Evolutionary conservation across 30 jellyfish, hydroid and myxozoan species (phyloP).

Genomic region (Pelagia noctiluca): DNA sequence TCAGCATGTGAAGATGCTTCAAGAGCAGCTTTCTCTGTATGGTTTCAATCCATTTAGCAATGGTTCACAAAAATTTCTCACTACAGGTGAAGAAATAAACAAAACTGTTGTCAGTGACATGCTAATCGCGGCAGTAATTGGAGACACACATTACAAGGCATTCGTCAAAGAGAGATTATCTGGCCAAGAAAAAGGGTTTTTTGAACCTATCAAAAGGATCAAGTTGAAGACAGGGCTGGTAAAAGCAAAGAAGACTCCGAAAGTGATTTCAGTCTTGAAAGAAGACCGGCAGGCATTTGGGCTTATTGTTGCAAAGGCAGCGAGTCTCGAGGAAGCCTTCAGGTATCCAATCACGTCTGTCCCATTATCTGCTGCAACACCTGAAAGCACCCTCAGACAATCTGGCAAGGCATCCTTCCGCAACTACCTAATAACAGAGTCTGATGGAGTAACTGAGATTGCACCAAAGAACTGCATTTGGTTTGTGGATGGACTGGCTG

Average conservation of each 20-base stretch:
- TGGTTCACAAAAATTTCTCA: not conserved
- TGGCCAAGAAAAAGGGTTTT: not conserved
- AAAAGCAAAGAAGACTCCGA: conserved; percentile 19
- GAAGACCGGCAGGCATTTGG: conserved; percentile 79
- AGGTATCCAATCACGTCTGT: conserved; percentile 37
- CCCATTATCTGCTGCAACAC: conserved; percentile 31
- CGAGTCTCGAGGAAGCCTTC: conserved; percentile 60
- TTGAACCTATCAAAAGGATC: not conserved
- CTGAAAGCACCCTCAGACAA: conserved; percentile 36
- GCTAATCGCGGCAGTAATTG: conserved; percentile 14
- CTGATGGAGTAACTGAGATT: not conserved
- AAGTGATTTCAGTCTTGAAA: conserved; percentile 40
- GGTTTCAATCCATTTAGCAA: conserved; percentile 38
- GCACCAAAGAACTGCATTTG: conserved; percentile 34
- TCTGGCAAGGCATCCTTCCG: conserved; percentile 39
- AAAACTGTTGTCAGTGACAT: conserved; percentile 34
- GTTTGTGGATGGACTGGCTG: conserved; percentile 50
- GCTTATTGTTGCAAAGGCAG: conserved; percentile 57
- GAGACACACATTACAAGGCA: not conserved
- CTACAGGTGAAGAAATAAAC: conserved; percentile 10
- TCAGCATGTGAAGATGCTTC: conserved; percentile 15
- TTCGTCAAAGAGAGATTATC: conserved; percentile 15
- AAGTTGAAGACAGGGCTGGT: conserved; percentile 24
- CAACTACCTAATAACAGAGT: conserved; percentile 25
- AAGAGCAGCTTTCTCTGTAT: conserved; percentile 9